Base-by-base conservation (phyloP, 2,888 invertebrate genomes). In the Zaprionus bogoriensis region DNA sequence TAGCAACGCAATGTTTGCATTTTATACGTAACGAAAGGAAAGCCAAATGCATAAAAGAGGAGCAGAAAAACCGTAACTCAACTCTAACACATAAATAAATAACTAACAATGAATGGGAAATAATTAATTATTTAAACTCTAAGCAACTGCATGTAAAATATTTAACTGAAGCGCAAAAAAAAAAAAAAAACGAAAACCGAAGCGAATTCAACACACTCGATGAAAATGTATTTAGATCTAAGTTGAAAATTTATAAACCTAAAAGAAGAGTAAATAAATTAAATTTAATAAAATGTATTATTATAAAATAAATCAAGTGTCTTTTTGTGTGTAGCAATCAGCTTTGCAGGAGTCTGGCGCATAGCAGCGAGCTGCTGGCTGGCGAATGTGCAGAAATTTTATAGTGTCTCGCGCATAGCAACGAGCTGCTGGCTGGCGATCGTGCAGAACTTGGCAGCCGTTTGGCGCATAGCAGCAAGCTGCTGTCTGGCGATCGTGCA, bases 261-360 rank as follows among this genome's bases (percentile, higher is more conserved):
- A 63, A 30, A 54, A 17, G n/a, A n/a, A 51, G 86, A 86, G 82
- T 70, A 84, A 87, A 77, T 74, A 75, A 89, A 81, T 77, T 74
- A 69, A 87, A 88, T 77, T 79, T 81, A 84, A 89, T 84, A 89
- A 89, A 88, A 77, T 88, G 88, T 88, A 88, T 77, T 77, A 80
- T 71, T 54, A 81, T 77, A 73, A 67, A 69, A 70, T 14, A 67
- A 36, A 9, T 0, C 4, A 0, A 19, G 6, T 2, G 4, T 9
- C 9, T 36, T 36, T 36, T 36, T 10, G 10, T 12, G 6, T 32
- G 6, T 3, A 2, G 14, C 2, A 12, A 32, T 6, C 14, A 36
- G 32, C 7, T 12, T 9, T 36, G 17, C 10, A n/a, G 12, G 17
- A 17, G 14, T 6, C 3, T 2, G n/a, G 12, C 4, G 17, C 17